Evolutionary conservation across 2,888 invertebrate species (phyloP).

Genomic region (Melinaea menophilus): DNA sequence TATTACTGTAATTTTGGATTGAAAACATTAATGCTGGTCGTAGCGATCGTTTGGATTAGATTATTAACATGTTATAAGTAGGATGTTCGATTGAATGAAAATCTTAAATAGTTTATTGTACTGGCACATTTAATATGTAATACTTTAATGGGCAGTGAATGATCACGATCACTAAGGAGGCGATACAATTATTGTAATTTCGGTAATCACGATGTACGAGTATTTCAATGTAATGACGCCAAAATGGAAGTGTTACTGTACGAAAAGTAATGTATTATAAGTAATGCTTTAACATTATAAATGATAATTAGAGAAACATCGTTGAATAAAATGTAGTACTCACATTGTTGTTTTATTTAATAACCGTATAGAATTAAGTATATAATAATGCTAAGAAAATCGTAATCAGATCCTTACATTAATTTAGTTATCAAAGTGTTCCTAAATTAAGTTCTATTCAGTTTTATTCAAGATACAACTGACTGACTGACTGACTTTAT

Average conservation of each 20-base stretch:
- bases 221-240: too few species aligned
- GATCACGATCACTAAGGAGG: too few species aligned
- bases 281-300: neutral
- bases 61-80: too few species aligned
- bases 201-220: too few species aligned
- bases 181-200: too few species aligned
- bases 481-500: constrained; percentile 1
- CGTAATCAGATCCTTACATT: neutral
- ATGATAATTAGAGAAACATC: constrained; percentile 4
- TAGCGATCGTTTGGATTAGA: neutral
- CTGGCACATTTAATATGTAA: too few species aligned
- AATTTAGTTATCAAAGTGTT: neutral
- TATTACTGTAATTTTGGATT: constrained; percentile 1
- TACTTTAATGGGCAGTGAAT: too few species aligned
- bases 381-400: neutral
- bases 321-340: constrained; percentile 2
- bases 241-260: neutral
- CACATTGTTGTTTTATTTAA: neutral
- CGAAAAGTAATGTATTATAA: constrained; percentile 1
- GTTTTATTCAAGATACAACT: neutral
- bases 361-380: neutral
- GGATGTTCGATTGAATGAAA: too few species aligned
- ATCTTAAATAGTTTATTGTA: too few species aligned
- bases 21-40: neutral
- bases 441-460: neutral